Evolutionary conservation across 1,140 invertebrate genomes (phyloP), one percentile per base, ranked within the genome.

Genomic region (Pseudoatta argentina): DNA sequence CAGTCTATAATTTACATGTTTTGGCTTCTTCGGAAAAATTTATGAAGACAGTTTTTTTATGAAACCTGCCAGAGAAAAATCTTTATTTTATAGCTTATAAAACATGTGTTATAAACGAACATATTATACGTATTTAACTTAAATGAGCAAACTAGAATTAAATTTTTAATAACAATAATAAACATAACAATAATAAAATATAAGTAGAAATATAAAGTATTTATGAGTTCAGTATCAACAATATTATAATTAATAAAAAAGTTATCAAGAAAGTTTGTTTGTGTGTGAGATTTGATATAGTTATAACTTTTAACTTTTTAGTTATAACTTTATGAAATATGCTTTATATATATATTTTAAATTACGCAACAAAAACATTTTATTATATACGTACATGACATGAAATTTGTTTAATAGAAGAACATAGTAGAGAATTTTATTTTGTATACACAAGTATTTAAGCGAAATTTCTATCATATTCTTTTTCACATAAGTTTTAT

Each of bases 1-100:
- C 64, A 8, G 34, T 27, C 34, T 71, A 21, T 71, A 81, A 81
- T 81, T 81, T 81, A 81, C 48, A 71, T 69, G 48, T 57, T 71
- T 71, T 5, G n/a, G n/a, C 27, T 71, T 71, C 10, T 39, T n/a
- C 34, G 44, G 64, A 39, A 59, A 57, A 57, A 81, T 71, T 24
- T 57, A 71, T 71, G 51, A 71, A 81, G 39, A 30, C 21, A 5
- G 14, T 27, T 71, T 81, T 79, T 71, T 69, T 57, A 55, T 30
- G 66, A 81, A 81, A 71, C 53, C 34, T 57, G 21, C 30, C 7
- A 57, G 30, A 59, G 34, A 51, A 81, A 81, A 81, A 71, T 71
- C 77, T 39, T 30, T 66, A 44, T 51, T 81, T 81, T 69, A 81
- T 81, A 69, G 48, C 63, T 69, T 51, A 55, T 81, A 69, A 81